Conservation (phyloP, 2,888 invertebrate genomes). For the Troilus luridus region DNA sequence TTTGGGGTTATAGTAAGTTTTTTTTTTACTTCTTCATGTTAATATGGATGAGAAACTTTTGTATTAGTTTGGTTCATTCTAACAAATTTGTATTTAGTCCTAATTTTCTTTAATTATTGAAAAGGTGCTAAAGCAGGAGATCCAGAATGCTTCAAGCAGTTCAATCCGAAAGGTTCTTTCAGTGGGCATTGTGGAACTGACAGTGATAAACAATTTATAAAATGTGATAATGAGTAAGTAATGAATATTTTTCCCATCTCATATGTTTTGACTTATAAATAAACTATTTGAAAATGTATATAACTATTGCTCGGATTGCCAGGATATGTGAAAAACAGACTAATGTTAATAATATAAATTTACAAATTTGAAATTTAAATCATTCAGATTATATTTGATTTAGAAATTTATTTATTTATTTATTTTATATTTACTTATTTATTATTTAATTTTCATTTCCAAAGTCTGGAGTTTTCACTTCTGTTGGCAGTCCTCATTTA, state of each 20-base stretch:
- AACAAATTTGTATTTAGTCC: not conserved
- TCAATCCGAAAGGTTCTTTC: conserved; percentile 94
- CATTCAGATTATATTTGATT: no score
- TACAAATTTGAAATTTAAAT: no score
- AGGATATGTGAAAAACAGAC: no score
- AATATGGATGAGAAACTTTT: not conserved
- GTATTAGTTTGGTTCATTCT: not conserved
- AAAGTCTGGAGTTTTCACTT: no score
- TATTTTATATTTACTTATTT: no score
- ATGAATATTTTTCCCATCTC: not conserved
- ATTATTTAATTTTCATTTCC: no score
- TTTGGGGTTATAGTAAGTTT: conserved; percentile 87
- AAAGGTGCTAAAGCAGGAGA: conserved; percentile 80
- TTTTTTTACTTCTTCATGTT: not conserved
- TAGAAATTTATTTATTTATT: no score
- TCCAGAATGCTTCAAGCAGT: conserved; percentile 91
- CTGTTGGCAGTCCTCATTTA: no score
- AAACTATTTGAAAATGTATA: no score
- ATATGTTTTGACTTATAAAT: no score
- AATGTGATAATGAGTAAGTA: conserved; percentile 89
- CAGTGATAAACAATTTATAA: conserved; percentile 81
- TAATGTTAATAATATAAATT: no score
- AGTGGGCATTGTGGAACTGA: conserved; percentile 94
- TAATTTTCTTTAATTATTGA: not conserved
- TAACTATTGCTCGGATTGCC: no score